These are phyloP conservation scores for Caenorhabditis becei DNA, from an alignment of 2,888 invertebrate species.

Conservation along the genomic window DNA sequence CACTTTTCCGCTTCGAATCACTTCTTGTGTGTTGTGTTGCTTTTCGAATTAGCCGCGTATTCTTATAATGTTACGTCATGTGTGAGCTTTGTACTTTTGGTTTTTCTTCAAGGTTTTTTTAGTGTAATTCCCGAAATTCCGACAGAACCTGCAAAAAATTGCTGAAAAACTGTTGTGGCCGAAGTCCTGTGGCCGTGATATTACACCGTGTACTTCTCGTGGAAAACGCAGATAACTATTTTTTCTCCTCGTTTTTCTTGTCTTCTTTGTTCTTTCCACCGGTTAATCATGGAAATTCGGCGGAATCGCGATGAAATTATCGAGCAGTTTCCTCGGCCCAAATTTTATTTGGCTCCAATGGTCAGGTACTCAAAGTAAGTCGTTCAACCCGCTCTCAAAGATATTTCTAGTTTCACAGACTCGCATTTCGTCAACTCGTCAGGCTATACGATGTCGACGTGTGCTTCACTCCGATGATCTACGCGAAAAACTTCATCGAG, in stretches of 20 bases:
- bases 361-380: slow-evolving; percentile 92
- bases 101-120: background rate
- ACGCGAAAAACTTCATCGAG: slow-evolving; percentile 92
- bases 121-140: background rate
- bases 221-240: slow-evolving; percentile 1
- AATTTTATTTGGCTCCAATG: slow-evolving; percentile 88
- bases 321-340: slow-evolving; percentile 56
- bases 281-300: slow-evolving; percentile 6
- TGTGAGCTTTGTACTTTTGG: slow-evolving; percentile 36
- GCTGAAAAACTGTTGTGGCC: background rate
- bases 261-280: background rate
- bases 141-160: no score
- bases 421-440: slow-evolving; percentile 88
- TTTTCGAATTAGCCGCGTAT: slow-evolving; percentile 22
- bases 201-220: slow-evolving; percentile 10
- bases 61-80: slow-evolving; percentile 36
- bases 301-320: background rate
- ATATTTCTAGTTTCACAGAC: slow-evolving; percentile 82
- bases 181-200: slow-evolving; percentile 7
- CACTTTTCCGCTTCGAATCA: slow-evolving; percentile 19
- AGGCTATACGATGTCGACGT: slow-evolving; percentile 91
- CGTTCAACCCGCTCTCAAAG: background rate
- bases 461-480: slow-evolving; percentile 96
- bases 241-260: background rate
- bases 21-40: slow-evolving; percentile 5